These are phyloP conservation scores for Blastobasis lacticolella DNA, from an alignment of 2,888 invertebrate genomes.

Conservation along the genomic window DNA sequence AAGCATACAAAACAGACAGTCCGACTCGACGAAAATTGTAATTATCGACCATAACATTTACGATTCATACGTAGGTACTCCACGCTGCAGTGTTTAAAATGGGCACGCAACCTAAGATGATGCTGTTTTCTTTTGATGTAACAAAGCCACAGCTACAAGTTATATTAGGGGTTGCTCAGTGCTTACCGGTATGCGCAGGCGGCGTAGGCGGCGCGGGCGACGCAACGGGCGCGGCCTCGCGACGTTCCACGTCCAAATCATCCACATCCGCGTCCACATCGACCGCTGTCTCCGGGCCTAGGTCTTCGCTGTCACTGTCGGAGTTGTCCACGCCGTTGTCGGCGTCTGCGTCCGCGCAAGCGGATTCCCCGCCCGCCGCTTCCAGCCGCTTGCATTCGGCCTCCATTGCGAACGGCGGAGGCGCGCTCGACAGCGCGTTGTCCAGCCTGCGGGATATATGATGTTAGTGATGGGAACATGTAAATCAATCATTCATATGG, in stretches of 20 bases:
- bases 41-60: no score
- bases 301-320: slow-evolving; percentile 77
- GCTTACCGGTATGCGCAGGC: slow-evolving; percentile 70
- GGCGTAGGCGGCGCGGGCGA: slow-evolving; percentile 68
- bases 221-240: slow-evolving; percentile 36
- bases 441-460: slow-evolving; percentile 48
- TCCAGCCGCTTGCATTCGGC: slow-evolving; percentile 52
- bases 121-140: no score
- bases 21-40: no score
- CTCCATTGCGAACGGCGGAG: slow-evolving; percentile 61
- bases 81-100: no score
- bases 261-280: slow-evolving; percentile 73
- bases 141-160: no score
- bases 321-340: slow-evolving; percentile 60
- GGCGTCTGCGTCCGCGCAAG: slow-evolving; percentile 33
- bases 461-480: neutral
- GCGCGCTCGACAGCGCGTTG: slow-evolving; percentile 64
- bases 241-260: slow-evolving; percentile 67
- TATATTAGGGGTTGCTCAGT: no score
- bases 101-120: no score
- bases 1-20: no score
- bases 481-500: no score
- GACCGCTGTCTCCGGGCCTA: slow-evolving; percentile 85
- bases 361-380: slow-evolving; percentile 44
- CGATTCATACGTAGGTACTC: no score